Evolutionary conservation across 2,113 vertebrate species (phyloP).

Genomic region (Pongo abelii): DNA sequence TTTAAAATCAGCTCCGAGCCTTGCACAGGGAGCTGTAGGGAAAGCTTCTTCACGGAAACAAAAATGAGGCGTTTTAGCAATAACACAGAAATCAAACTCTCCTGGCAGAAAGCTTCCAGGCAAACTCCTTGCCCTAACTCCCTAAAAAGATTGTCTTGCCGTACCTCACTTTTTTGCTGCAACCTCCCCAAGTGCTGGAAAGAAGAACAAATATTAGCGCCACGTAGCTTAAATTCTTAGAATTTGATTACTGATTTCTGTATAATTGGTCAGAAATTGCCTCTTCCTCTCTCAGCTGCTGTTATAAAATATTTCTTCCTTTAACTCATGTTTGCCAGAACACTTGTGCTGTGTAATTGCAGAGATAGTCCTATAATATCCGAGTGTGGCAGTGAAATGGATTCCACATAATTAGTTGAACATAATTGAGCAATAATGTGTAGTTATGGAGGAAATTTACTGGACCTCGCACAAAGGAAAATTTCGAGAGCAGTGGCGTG

Average conservation of each 20-base stretch:
- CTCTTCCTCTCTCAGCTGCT: neutral
- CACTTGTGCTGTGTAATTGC: neutral
- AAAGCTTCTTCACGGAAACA: neutral
- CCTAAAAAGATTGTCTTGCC: neutral
- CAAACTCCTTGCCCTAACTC: neutral
- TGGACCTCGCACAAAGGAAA: neutral
- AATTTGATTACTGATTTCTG: neutral
- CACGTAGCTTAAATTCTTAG: neutral
- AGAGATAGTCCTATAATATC: neutral
- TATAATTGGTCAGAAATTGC: neutral
- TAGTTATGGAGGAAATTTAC: neutral
- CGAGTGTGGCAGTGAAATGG: neutral
- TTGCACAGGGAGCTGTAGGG: neutral
- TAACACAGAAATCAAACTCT: neutral
- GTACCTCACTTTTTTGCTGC: neutral
- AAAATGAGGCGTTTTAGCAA: neutral
- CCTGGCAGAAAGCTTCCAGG: neutral
- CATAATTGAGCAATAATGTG: neutral
- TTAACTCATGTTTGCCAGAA: neutral
- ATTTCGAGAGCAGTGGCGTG: neutral
- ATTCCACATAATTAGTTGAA: neutral
- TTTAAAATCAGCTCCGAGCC: neutral
- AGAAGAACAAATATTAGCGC: neutral
- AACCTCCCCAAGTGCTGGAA: neutral
- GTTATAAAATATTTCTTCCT: neutral